Evolutionary conservation across 1,140 invertebrate genomes (phyloP), one percentile per base, ranked within the genome.

Genomic region (Pissodes strobi): DNA sequence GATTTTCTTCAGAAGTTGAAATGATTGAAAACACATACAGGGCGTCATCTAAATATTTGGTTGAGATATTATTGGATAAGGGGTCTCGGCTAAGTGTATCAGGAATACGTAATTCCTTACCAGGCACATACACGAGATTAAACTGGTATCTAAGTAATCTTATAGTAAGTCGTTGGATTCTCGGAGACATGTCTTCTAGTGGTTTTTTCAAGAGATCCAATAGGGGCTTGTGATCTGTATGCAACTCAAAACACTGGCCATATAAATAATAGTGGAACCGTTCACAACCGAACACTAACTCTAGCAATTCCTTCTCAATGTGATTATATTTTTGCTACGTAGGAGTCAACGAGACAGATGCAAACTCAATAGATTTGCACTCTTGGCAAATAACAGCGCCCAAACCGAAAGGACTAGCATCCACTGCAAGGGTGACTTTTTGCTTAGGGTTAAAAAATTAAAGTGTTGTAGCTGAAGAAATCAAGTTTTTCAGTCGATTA

Each of bases 401-500:
- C 1, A 85, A 67, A 12, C 80, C 82, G 68, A 77, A 78, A 0
- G 72, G 59, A 34, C 76, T 80, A n/a, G 82, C 81, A 74, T 86
- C 83, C 17, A 78, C 78, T 12, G 80, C 70, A 13, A 85, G 23
- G 8, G 77, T 62, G 1, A 83, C 49, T 21, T 72, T 59, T 49
- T 70, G 64, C 3, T 68, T 55, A 17, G 74, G 69, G 45, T 83
- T 76, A 66, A 30, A 60, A 34, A 30, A 60, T 6, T 19, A 15
- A 12, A 59, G 27, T 34, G n/a, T 51, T 23, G 41, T 10, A 15
- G 43, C n/a, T 52, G 43, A 49, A 5, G 34, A 41, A 9, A 62
- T 5, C 19, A 38, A 2, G 25, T 55, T 43, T 27, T 62, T 55
- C 5, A 62, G 21, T 34, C 27, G 10, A 19, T 60, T 38, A 34